Conservation (phyloP, 2,888 invertebrate species). For the Nephrotoma guestfalica region DNA sequence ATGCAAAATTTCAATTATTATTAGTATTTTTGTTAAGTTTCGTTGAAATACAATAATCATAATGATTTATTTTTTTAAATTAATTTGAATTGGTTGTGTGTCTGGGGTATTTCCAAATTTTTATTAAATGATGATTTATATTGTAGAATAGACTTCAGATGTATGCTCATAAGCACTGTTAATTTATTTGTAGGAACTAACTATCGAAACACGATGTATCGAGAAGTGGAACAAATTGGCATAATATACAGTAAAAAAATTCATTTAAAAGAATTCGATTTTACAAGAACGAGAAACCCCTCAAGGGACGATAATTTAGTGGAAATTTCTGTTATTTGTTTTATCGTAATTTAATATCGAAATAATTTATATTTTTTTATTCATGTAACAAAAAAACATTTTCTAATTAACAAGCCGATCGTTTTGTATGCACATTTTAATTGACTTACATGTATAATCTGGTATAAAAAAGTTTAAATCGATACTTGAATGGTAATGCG, state of each 20-base stretch:
- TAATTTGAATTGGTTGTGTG: neutral
- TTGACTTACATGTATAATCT: neutral
- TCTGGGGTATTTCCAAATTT: neutral
- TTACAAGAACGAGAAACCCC: neutral
- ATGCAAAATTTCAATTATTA: neutral
- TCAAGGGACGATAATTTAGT: neutral
- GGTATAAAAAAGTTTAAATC: too few relatives aligned
- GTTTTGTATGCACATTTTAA: neutral
- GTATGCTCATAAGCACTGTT: neutral
- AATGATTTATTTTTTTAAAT: neutral
- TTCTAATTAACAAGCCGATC: neutral
- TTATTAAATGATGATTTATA: neutral
- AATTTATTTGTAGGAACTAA: neutral
- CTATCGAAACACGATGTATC: neutral
- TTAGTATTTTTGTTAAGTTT: neutral
- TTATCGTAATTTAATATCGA: neutral
- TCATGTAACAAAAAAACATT: neutral
- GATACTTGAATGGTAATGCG: too few relatives aligned
- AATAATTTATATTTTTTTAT: neutral
- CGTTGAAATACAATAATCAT: neutral
- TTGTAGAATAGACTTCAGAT: neutral
- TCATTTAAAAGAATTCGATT: neutral
- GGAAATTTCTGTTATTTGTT: neutral
- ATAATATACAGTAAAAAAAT: neutral
- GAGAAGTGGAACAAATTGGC: neutral